phyloP scores from a whole-genome alignment of 1,140 invertebrate species.

The Heterodera carotae region DNA sequence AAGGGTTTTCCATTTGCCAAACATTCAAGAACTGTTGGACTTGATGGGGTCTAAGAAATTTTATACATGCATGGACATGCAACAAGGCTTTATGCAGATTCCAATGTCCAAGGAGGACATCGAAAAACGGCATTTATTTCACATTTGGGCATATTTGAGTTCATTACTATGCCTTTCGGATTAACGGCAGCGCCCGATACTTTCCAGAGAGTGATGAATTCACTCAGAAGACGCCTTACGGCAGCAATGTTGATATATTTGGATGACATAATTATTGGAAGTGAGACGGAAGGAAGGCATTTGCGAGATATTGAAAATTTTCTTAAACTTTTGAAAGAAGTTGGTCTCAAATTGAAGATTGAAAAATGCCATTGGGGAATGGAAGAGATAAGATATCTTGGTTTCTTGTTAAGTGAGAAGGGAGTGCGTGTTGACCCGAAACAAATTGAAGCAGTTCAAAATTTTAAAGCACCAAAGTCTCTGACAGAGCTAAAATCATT shows the following conservation, averaged over 20 bases:
- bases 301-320: too few species aligned
- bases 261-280: conserved; percentile 29
- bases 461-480: conserved; percentile 27
- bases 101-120: conserved; percentile 23
- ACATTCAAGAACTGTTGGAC: conserved; percentile 29
- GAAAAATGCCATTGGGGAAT: conserved; percentile 23
- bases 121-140: too few species aligned
- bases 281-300: conserved; percentile 24
- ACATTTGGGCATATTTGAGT: too few species aligned
- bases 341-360: too few species aligned
- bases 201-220: too few species aligned
- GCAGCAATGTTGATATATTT: conserved; percentile 26
- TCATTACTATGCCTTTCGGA: too few species aligned
- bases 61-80: conserved; percentile 13
- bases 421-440: conserved; percentile 22
- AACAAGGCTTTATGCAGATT: conserved; percentile 22
- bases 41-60: conserved; percentile 6
- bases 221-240: not conserved
- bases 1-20: too few species aligned
- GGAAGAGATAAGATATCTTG: conserved; percentile 32
- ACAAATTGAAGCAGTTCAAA: conserved; percentile 27
- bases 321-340: too few species aligned
- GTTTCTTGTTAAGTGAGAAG: conserved; percentile 26
- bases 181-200: too few species aligned
- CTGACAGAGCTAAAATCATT: conserved; percentile 29